Base-by-base conservation (phyloP, 1,140 invertebrate genomes). In the Drosophila ironensis region DNA sequence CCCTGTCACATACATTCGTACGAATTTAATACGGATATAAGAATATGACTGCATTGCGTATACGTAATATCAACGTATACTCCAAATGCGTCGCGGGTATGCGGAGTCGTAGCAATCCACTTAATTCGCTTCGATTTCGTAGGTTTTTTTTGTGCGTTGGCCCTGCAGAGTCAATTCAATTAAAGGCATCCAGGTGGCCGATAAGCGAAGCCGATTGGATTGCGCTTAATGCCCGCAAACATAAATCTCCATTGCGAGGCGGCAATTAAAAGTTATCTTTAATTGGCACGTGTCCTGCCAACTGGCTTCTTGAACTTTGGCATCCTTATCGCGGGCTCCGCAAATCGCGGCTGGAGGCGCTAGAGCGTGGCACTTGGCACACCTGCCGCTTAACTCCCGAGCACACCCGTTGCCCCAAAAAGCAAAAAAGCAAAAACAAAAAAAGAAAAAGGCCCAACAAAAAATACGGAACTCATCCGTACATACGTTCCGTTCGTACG, bases 211-310 rank as follows among this genome's bases (percentile, higher is more conserved):
- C 28, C 33, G 11, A 64, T 80, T 80, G 45, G 75, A 67, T 66
- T 67, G 54, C 14, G 61, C 44, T 59, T 69, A 56, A 77, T 82
- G 51, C 30, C 52, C 27, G 16, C 50, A 14, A n/a, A 33, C 64
- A 84, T 84, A 84, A 84, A 84, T 84, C 78, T 84, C 69, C 70
- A 84, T 78, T 86, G 72, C 53, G 66, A 28, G 53, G 57, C 51
- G 50, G 70, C 80, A 84, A 84, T 84, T 84, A 84, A 74, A 73
- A 74, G 71, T 84, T 84, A 86, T 84, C 78, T 84, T 70, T 84
- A 84, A 84, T 84, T 84, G 61, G 78, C 74, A 77, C 75, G 66
- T 67, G 71, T 56, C 16, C 45, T 19, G 30, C 25, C 44, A 30
- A 25, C 38, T 54, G 47, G 45, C 77, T 78, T 57, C 64, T 70